Percentiles rank a stretch among this genome's conserved stretches.
These are phyloP conservation scores for Phymatocera aterrima DNA, from an alignment of 2,888 invertebrate genomes.

Conservation along the genomic window DNA sequence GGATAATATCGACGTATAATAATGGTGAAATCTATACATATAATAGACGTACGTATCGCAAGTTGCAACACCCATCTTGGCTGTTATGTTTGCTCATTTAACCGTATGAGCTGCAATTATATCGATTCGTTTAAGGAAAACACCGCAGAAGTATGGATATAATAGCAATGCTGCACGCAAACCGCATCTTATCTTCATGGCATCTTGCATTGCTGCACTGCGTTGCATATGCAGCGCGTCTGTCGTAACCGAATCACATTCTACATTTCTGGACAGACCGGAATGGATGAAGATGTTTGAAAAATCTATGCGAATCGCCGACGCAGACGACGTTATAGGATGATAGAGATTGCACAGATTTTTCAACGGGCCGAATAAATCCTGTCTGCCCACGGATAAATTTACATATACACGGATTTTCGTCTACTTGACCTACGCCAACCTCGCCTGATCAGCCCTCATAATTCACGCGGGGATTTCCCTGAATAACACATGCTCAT, in stretches of 20 bases:
- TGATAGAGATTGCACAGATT: no score
- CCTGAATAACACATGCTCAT: not conserved
- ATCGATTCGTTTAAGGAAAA: not conserved
- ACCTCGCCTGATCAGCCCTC: not conserved
- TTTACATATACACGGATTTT: not conserved
- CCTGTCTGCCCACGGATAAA: not conserved
- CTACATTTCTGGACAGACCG: not conserved
- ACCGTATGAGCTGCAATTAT: not conserved
- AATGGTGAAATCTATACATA: not conserved
- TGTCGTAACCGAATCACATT: not conserved
- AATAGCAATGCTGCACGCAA: not conserved
- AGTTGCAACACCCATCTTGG: not conserved
- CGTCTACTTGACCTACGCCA: not conserved
- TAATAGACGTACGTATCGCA: no score
- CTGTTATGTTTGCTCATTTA: not conserved
- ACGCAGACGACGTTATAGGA: no score
- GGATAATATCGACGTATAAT: not conserved
- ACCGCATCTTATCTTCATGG: not conserved
- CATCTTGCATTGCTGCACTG: not conserved
- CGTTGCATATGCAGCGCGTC: no score
- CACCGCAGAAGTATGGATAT: not conserved
- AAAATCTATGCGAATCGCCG: no score
- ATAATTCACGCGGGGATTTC: not conserved
- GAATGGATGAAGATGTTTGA: no score
- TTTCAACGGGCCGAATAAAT: not conserved